phyloP scores from a whole-genome alignment of 2,113 vertebrate species.

The Polyodon spathula region DNA sequence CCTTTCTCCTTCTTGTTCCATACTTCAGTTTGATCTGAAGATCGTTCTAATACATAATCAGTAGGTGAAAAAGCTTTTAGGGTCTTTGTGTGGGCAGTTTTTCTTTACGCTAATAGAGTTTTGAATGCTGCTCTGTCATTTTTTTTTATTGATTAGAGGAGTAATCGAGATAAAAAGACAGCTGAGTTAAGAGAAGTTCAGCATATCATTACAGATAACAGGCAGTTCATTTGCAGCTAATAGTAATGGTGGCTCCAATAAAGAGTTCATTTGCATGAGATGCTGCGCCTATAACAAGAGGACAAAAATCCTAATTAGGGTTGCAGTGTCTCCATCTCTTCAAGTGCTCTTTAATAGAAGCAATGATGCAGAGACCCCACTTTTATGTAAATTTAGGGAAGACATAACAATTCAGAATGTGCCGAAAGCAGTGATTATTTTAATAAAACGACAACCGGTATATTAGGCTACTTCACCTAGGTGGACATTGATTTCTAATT shows the following conservation, averaged over 20 bases:
- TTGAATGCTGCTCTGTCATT: constrained; percentile 68
- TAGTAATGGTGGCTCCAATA: constrained; percentile 71
- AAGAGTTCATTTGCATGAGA: constrained; percentile 89
- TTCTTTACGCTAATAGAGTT: constrained; percentile 75
- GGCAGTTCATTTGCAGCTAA: constrained; percentile 75
- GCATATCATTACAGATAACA: constrained; percentile 83
- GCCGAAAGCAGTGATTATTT: constrained; percentile 20
- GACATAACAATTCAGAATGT: constrained; percentile 34
- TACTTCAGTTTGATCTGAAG: constrained; percentile 41
- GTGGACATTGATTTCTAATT: constrained; percentile 20
- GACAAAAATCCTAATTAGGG: constrained; percentile 97
- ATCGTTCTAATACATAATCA: constrained; percentile 55
- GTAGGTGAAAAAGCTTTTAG: constrained; percentile 17
- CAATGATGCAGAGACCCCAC: constrained; percentile 42
- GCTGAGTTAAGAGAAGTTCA: constrained; percentile 68
- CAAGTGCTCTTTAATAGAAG: constrained; percentile 69
- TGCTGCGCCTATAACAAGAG: constrained; percentile 77
- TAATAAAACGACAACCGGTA: constrained; percentile 25
- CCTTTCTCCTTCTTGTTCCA: constrained; percentile 31
- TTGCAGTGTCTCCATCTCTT: constrained; percentile 68
- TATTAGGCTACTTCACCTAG: constrained; percentile 8
- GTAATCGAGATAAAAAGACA: constrained; percentile 80
- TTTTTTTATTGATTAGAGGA: constrained; percentile 69
- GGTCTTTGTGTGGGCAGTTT: constrained; percentile 41
- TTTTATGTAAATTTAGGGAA: constrained; percentile 56